Percentiles rank a stretch among this genome's conserved stretches.
Evolutionary conservation across 2,888 invertebrate genomes (phyloP).

Genomic region (Tetrapedia diversipes): DNA sequence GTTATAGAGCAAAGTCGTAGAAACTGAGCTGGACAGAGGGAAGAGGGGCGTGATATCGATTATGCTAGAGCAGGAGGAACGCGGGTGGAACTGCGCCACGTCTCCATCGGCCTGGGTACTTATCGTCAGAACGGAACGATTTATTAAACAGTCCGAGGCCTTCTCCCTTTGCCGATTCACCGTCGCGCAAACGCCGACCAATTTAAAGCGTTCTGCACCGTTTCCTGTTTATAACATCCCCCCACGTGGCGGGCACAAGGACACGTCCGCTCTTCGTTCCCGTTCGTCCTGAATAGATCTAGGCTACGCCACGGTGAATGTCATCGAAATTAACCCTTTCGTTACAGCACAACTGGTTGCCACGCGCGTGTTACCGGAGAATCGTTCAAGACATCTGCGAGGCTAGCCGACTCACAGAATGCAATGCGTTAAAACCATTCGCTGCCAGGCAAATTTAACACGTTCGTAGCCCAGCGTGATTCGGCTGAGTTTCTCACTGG

Average conservation of each 20-base stretch:
- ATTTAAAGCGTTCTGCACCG: slow-evolving; percentile 61
- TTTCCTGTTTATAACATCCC: slow-evolving; percentile 61
- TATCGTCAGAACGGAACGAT: slow-evolving; percentile 51
- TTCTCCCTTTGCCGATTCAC: slow-evolving; percentile 54
- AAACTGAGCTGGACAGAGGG: not conserved
- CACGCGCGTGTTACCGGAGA: too few relatives aligned
- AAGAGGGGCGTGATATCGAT: slow-evolving; percentile 52
- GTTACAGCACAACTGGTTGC: too few relatives aligned
- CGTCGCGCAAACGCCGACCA: slow-evolving; percentile 55
- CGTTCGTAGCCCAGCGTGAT: too few relatives aligned
- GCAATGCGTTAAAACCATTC: too few relatives aligned
- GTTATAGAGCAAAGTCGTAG: not conserved
- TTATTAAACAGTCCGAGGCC: slow-evolving; percentile 52
- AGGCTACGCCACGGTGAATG: not conserved
- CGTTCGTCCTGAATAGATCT: not conserved
- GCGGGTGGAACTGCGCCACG: slow-evolving; percentile 24
- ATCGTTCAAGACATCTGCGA: too few relatives aligned
- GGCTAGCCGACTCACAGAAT: too few relatives aligned
- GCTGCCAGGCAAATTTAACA: too few relatives aligned
- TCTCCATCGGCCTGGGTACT: slow-evolving; percentile 32
- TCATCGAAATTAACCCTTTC: not conserved
- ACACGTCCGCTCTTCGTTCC: not conserved
- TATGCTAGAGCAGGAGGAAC: slow-evolving; percentile 42
- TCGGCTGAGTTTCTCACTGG: too few relatives aligned
- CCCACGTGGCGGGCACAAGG: slow-evolving; percentile 24